These are phyloP conservation scores for Platysternon megacephalum DNA, from an alignment of 2,113 vertebrate species.

Conservation along the genomic window DNA sequence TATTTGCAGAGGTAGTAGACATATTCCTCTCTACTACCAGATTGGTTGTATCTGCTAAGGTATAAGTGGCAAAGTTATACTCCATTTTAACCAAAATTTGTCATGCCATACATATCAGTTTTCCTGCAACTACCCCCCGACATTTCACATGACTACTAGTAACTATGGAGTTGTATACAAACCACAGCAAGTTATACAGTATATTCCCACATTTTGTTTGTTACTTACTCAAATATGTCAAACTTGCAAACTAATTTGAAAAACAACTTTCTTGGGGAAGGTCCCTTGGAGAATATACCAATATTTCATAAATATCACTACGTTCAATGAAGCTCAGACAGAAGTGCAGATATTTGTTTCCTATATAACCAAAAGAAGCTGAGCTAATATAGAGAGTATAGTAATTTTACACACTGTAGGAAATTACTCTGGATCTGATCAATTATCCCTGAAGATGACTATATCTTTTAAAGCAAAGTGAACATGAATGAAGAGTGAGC, in stretches of 20 bases:
- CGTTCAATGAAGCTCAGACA: not conserved
- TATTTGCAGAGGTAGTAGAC: not conserved
- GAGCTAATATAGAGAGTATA: not conserved
- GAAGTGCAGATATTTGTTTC: not conserved
- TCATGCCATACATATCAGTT: not conserved
- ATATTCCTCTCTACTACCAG: not conserved
- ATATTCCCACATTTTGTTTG: not conserved
- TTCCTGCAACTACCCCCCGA: not conserved
- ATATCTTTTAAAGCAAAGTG: not conserved
- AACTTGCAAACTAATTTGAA: not conserved
- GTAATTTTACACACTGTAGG: not conserved
- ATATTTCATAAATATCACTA: not conserved
- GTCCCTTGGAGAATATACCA: not conserved
- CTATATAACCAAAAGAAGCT: not conserved
- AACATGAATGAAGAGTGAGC: not conserved
- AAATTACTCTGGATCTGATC: not conserved
- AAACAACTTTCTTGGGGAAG: not conserved
- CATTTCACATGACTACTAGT: accelerated
- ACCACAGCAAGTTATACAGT: not conserved
- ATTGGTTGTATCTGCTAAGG: not conserved
- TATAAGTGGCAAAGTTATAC: not conserved
- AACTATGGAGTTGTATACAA: not conserved
- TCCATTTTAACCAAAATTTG: not conserved
- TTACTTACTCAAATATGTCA: not conserved
- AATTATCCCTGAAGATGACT: not conserved